These are phyloP conservation scores for Glaucidium brasilianum DNA, from an alignment of 2,113 vertebrate species.

Conservation along the genomic window DNA sequence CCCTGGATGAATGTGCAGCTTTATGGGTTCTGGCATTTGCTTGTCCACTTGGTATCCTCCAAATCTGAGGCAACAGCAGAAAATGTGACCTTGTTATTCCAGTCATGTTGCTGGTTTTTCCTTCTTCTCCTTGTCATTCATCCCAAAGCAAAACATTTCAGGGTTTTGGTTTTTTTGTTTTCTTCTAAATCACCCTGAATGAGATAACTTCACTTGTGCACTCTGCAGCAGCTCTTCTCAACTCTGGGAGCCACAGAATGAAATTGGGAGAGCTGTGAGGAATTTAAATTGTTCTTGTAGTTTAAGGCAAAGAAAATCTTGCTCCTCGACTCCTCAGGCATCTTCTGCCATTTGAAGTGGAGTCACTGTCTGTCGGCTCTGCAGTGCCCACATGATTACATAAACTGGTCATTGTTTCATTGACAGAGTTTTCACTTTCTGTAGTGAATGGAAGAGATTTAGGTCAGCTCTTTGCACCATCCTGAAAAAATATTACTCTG, in stretches of 20 bases:
- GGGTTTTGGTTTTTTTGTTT: background rate
- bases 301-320: background rate
- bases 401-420: background rate
- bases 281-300: background rate
- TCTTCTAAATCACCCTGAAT: background rate
- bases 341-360: background rate
- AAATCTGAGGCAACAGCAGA: background rate
- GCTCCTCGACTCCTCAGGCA: background rate
- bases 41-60: background rate
- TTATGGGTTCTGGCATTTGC: background rate
- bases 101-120: background rate
- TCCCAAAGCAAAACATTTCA: background rate
- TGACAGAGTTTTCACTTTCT: background rate
- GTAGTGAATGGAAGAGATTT: background rate
- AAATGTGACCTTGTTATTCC: background rate
- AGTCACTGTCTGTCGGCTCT: background rate
- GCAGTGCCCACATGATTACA: background rate
- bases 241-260: background rate
- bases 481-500: background rate
- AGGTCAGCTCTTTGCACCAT: background rate
- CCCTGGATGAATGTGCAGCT: background rate
- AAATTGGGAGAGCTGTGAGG: background rate
- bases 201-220: background rate
- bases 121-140: background rate
- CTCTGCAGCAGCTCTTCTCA: background rate